Conservation (phyloP, 2,888 invertebrate genomes). For the Dorcus parallelipipedus region DNA sequence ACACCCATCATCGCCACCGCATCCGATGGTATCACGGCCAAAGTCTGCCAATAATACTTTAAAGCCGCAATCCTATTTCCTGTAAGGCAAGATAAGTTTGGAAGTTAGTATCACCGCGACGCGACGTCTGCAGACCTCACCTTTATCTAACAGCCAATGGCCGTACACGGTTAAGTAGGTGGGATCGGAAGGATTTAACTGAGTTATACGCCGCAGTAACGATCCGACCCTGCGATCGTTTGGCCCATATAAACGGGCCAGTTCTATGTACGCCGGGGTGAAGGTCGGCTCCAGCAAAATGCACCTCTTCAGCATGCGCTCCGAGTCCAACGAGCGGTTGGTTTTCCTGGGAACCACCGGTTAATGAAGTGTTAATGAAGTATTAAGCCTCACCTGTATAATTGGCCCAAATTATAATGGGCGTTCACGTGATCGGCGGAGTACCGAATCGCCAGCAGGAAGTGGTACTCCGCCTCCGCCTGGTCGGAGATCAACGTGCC, state of each 20-base stretch:
- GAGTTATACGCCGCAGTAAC: conserved; percentile 61
- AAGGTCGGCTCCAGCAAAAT: conserved; percentile 65
- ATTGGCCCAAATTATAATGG: conserved; percentile 78
- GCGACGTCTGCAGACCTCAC: conserved; percentile 42
- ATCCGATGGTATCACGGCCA: conserved; percentile 55
- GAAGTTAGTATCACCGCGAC: conserved; percentile 1
- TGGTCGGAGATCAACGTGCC: conserved; percentile 71
- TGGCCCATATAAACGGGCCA: conserved; percentile 57
- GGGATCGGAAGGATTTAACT: conserved; percentile 64
- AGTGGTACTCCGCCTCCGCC: conserved; percentile 72
- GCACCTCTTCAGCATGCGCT: conserved; percentile 66
- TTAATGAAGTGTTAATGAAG: neutral
- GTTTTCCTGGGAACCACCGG: conserved; percentile 55
- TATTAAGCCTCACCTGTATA: conserved; percentile 61
- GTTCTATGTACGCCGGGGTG: conserved; percentile 66
- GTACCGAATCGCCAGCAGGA: conserved; percentile 68
- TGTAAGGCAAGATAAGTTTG: conserved; percentile 36
- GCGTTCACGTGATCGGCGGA: conserved; percentile 78
- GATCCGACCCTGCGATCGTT: conserved; percentile 56
- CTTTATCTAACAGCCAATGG: conserved; percentile 66
- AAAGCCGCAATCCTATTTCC: conserved; percentile 55
- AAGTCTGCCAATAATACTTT: conserved; percentile 56
- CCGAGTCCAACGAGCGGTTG: conserved; percentile 62
- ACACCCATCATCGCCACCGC: conserved; percentile 59
- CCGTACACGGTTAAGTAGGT: conserved; percentile 70